phyloP scores from a whole-genome alignment of 2,888 invertebrate genomes.

The Napeogenes inachia region DNA sequence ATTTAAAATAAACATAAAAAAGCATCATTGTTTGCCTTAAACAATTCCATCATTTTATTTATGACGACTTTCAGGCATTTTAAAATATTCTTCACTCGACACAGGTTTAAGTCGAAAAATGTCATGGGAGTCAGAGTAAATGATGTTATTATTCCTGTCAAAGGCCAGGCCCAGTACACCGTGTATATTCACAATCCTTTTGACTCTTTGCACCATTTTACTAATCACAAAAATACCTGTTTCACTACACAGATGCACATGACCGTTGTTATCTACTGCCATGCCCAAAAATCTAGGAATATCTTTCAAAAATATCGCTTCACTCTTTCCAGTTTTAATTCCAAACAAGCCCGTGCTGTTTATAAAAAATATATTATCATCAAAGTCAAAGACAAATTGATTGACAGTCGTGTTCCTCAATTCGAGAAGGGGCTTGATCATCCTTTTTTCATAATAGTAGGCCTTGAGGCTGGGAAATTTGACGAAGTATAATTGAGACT shows the following conservation, averaged over 20 bases:
- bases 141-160: constrained; percentile 54
- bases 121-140: constrained; percentile 63
- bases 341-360: constrained; percentile 58
- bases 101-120: constrained; percentile 48
- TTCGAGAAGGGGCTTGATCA: constrained; percentile 38
- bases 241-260: constrained; percentile 55
- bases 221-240: constrained; percentile 57
- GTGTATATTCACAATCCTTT: constrained; percentile 46
- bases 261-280: constrained; percentile 50
- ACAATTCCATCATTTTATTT: too few relatives aligned
- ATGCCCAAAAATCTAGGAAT: constrained; percentile 52
- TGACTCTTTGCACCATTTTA: constrained; percentile 50
- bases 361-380: constrained; percentile 54
- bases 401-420: constrained; percentile 45
- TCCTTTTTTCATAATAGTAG: constrained; percentile 49
- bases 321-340: constrained; percentile 37
- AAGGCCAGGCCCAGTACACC: constrained; percentile 59
- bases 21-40: too few relatives aligned
- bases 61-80: constrained; percentile 4
- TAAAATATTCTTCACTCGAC: constrained; percentile 15
- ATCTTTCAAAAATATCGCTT: constrained; percentile 43
- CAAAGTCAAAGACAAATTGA: constrained; percentile 56
- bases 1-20: too few relatives aligned
- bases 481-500: constrained; percentile 52
- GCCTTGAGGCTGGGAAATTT: constrained; percentile 58